Evolutionary conservation across 2,797 vertebrate species (phyloP), one percentile per base, ranked within the genome.

Genomic region (Hypotaenidia okinawae): DNA sequence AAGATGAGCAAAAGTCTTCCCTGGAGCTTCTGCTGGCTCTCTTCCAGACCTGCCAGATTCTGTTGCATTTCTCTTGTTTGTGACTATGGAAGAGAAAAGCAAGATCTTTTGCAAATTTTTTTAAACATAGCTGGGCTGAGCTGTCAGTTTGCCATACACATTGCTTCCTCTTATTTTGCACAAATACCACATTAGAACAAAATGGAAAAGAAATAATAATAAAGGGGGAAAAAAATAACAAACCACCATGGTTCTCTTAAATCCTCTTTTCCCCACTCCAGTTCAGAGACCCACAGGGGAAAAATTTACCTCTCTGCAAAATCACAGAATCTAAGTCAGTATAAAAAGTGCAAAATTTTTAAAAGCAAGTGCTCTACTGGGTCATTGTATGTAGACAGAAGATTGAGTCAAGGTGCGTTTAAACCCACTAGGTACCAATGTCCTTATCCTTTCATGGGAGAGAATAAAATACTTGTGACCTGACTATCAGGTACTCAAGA

Each of bases 11-110:
- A 92, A 90, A 52, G 23, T n/a, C 54, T 76, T 75, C 87, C 86
- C 63, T 76, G 59, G 83, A 93, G 91, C 54, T 90, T 85, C 86
- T 64, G 43, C 59, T 93, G 93, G 86, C 84, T 82, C 30, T 54
- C 16, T 72, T 79, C 80, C 76, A 93, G 74, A 76, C 35, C 84
- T 76, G 87, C 68, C 87, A 86, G 72, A 59, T 75, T 93, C 75
- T 72, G 58, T 55, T 55, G 33, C 39, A 28, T 69, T 92, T 79
- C 72, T 70, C 70, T 85, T 13, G 0, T 59, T 90, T 57, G 45
- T 45, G 47, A 43, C 63, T 62, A 77, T 13, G 43, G 52, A 74
- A 93, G 17, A 84, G 47, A 87, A 91, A 52, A 78, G 54, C 49
- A 73, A 77, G 39, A 78, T 69, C 35, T 78, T 84, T 52, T 49